Conservation (phyloP, 1,140 invertebrate genomes). For the Ruditapes philippinarum region DNA sequence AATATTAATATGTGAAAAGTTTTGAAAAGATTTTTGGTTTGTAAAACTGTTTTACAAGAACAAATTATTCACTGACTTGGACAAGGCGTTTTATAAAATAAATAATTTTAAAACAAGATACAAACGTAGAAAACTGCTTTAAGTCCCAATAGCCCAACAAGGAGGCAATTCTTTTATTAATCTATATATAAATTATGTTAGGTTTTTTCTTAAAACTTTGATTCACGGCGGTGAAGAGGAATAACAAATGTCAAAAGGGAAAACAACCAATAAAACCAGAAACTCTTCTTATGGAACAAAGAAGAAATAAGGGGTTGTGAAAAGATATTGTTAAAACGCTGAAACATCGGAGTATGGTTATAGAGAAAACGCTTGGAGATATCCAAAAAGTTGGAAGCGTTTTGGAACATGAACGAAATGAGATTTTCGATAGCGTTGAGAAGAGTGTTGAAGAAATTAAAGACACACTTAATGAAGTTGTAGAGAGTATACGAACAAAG, state of each 20-base stretch:
- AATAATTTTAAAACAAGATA: too few relatives aligned
- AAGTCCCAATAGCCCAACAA: too few relatives aligned
- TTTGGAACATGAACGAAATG: not conserved
- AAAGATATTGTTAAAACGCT: not conserved
- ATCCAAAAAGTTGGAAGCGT: not conserved
- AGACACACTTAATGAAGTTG: not conserved
- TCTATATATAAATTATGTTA: too few relatives aligned
- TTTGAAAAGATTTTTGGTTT: too few relatives aligned
- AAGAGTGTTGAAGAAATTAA: not conserved
- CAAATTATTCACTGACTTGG: too few relatives aligned
- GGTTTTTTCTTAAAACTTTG: too few relatives aligned
- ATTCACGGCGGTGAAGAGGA: too few relatives aligned
- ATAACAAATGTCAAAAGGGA: not conserved
- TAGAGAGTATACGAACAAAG: not conserved
- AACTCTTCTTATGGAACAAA: not conserved
- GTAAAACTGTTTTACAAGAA: too few relatives aligned
- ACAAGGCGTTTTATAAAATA: too few relatives aligned
- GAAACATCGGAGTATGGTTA: not conserved
- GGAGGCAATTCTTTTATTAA: too few relatives aligned
- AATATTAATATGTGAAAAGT: too few relatives aligned
- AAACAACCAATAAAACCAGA: not conserved
- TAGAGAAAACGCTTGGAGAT: slow-evolving; percentile 80
- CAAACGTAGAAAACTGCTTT: too few relatives aligned
- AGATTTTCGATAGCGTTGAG: not conserved
- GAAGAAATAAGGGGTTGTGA: not conserved